Evolutionary conservation across 2,888 invertebrate genomes (phyloP), one percentile per base, ranked within the genome.

Genomic region (Ecdyonurus torrentis): DNA sequence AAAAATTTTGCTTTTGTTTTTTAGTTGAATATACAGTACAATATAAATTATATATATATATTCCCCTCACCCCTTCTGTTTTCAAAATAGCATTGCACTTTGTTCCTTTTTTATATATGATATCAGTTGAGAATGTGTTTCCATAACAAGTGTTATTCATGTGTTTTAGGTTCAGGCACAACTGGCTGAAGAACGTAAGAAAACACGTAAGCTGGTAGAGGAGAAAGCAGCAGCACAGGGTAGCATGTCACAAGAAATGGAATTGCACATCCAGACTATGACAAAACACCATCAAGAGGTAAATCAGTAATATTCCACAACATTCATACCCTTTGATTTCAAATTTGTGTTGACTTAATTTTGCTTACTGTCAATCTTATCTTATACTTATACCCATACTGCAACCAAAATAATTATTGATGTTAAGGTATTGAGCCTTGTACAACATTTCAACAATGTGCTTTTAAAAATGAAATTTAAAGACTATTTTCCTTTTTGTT

Each of bases 151-250:
- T 37, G 64, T 63, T 61, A 69, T 72, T 7, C 69, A 79, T 37
- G 64, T 63, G 61, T 70, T 72, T 7, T 69, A 79, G 76, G 72
- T 85, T 23, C 83, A 86, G 71, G 74, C 77, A 0, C 83, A 86
- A 71, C 71, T 85, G 25, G 79, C 76, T 66, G 79, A 80, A 18
- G 81, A 81, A 65, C 72, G 78, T 1, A 73, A 77, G 65, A 77
- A 79, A 60, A 73, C 76, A 62, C 74, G 75, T 63, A 77, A 78
- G 67, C 70, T 81, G 69, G 74, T 78, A 65, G 81, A 82, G 62
- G 82, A 83, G 67, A 78, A 80, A 65, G 74, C 76, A 2, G 75
- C 76, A 63, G 72, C 73, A 1, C 74, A 75, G 37, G 73, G 72
- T 0, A 75, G 74, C 5, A 63, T 76, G 66, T 75, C 76, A 63